Evolutionary conservation across 1,140 invertebrate species (phyloP).

Genomic region (Drosophila bocqueti): DNA sequence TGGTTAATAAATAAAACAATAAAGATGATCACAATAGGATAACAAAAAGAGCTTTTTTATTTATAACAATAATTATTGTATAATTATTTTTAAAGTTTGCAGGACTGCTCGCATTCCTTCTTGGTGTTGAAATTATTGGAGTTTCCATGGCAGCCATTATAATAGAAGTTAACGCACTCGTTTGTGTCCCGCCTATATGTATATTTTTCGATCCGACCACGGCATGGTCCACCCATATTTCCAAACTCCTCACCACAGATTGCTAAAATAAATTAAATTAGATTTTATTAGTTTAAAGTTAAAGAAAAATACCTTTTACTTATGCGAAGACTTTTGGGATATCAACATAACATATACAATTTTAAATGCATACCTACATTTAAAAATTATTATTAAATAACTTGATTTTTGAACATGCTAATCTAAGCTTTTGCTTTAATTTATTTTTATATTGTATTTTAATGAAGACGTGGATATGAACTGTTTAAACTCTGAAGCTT

Average conservation of each 20-base stretch:
- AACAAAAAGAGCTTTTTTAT: conserved; percentile 34
- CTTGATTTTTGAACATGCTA: too few species aligned
- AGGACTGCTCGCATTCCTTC: conserved; percentile 88
- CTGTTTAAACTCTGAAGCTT: too few species aligned
- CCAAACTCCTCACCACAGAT: conserved; percentile 65
- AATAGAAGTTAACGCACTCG: conserved; percentile 88
- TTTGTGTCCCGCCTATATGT: conserved; percentile 54
- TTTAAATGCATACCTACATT: too few species aligned
- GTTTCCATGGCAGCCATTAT: conserved; percentile 92
- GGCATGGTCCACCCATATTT: conserved; percentile 33
- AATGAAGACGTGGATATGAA: neutral
- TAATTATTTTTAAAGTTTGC: conserved; percentile 73
- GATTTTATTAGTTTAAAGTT: neutral
- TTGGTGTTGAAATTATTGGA: conserved; percentile 90
- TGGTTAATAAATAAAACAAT: conserved; percentile 68
- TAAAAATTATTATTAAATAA: too few species aligned
- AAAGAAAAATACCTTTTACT: too few species aligned
- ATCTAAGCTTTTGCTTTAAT: too few species aligned
- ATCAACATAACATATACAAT: too few species aligned
- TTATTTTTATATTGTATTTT: neutral
- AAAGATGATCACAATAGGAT: conserved; percentile 65
- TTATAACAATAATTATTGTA: neutral
- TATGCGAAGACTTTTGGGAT: neutral
- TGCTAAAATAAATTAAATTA: conserved; percentile 26
- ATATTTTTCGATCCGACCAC: conserved; percentile 11